phyloP scores from a whole-genome alignment of 1,140 invertebrate species.

The Lerema accius region DNA sequence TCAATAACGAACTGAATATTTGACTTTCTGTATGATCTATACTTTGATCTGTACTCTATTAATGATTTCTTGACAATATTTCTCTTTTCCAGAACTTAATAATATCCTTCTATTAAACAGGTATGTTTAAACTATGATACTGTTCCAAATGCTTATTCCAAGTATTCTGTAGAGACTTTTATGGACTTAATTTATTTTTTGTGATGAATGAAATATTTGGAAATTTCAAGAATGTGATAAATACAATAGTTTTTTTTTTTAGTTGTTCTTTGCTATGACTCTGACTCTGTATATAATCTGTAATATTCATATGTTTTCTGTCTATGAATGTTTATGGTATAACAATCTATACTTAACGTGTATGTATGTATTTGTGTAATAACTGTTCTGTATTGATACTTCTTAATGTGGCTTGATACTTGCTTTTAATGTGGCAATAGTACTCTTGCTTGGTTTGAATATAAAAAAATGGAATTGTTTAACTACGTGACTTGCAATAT shows the following conservation, averaged over 20 bases:
- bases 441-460: background rate
- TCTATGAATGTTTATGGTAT: background rate
- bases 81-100: background rate
- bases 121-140: background rate
- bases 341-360: background rate
- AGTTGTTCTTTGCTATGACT: background rate
- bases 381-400: background rate
- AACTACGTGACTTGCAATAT: background rate
- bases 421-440: too few relatives aligned
- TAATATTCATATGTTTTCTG: background rate
- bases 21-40: constrained; percentile 27
- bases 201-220: too few relatives aligned
- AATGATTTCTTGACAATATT: background rate
- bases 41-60: constrained; percentile 19
- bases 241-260: background rate
- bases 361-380: background rate
- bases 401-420: background rate
- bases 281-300: background rate
- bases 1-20: constrained; percentile 27
- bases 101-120: background rate
- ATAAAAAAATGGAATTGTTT: background rate
- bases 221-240: too few relatives aligned
- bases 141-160: too few relatives aligned
- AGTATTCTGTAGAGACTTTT: too few relatives aligned
- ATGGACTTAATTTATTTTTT: too few relatives aligned